These are phyloP conservation scores for Taeniopygia guttata DNA, from an alignment of 2,797 vertebrate species.

Conservation along the genomic window DNA sequence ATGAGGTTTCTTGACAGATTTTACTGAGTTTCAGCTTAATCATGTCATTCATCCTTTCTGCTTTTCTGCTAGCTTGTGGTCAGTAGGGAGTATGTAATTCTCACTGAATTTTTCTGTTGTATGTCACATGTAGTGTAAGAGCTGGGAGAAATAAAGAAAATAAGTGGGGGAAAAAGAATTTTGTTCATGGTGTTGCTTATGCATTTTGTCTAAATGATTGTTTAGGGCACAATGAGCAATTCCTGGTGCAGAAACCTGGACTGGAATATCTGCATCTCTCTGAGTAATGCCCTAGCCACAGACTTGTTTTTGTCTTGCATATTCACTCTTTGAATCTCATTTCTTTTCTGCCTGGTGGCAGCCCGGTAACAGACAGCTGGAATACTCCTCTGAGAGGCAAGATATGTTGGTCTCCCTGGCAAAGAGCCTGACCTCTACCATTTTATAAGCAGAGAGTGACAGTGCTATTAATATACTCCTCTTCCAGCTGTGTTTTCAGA, in stretches of 20 bases:
- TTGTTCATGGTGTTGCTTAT: not conserved
- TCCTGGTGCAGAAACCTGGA: not conserved
- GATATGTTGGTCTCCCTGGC: conserved; percentile 5
- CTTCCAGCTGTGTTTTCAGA: conserved; percentile 20
- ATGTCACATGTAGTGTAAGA: not conserved
- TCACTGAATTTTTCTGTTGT: not conserved
- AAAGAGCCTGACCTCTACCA: conserved; percentile 50
- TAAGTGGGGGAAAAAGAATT: not conserved
- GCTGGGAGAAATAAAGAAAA: not conserved
- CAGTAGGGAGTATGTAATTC: not conserved
- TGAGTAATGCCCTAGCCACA: not conserved
- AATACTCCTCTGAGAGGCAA: conserved; percentile 38
- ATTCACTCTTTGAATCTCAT: not conserved
- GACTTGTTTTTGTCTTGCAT: not conserved
- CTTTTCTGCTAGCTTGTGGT: not conserved
- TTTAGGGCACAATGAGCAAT: not conserved
- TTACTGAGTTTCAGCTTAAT: not conserved
- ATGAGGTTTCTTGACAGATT: not conserved
- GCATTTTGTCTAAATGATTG: not conserved
- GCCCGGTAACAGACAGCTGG: conserved; percentile 27
- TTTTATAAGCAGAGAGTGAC: conserved; percentile 27
- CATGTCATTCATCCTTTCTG: not conserved
- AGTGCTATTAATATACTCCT: conserved; percentile 42
- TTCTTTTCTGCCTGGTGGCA: conserved; percentile 43
- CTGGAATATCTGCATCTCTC: not conserved